These are phyloP conservation scores for Rugalucina vietnamica DNA, from an alignment of 2,888 invertebrate species.

Conservation along the genomic window DNA sequence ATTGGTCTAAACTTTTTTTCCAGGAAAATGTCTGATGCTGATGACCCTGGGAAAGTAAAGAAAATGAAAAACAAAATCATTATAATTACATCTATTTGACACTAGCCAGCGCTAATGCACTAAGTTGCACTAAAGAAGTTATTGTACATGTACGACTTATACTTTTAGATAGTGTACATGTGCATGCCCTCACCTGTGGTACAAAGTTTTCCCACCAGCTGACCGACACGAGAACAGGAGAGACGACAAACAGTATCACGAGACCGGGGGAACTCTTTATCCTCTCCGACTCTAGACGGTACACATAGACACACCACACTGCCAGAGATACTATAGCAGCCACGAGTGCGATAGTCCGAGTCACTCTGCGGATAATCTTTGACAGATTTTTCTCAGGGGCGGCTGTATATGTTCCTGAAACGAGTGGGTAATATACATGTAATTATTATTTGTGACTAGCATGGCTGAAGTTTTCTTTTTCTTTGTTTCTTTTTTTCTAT, in stretches of 20 bases:
- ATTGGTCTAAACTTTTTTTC: too few species aligned
- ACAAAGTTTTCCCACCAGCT: slow-evolving; percentile 99
- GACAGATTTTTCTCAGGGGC: neutral
- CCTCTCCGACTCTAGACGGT: slow-evolving; percentile 34
- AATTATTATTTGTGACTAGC: too few species aligned
- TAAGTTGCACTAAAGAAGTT: too few species aligned
- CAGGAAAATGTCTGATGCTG: too few species aligned
- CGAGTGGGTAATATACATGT: neutral
- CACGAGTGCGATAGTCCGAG: slow-evolving; percentile 43
- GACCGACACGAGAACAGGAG: slow-evolving; percentile 93
- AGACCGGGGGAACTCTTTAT: slow-evolving; percentile 31
- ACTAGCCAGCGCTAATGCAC: too few species aligned
- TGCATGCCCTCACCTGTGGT: slow-evolving; percentile 39
- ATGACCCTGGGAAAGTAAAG: too few species aligned
- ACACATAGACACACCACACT: slow-evolving; percentile 52
- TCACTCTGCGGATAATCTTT: slow-evolving; percentile 15
- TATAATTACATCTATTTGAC: too few species aligned
- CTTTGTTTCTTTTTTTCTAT: too few species aligned
- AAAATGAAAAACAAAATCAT: too few species aligned
- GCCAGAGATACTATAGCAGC: slow-evolving; percentile 45
- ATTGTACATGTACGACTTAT: too few species aligned
- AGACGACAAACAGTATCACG: slow-evolving; percentile 32
- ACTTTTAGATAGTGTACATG: neutral
- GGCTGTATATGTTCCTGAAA: neutral
- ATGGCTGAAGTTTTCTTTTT: too few species aligned